A percentile compares a stretch with the other conserved stretches of the same genome.
phyloP scores from a whole-genome alignment of 2,113 vertebrate genomes.

The Myiagra hebetior region DNA sequence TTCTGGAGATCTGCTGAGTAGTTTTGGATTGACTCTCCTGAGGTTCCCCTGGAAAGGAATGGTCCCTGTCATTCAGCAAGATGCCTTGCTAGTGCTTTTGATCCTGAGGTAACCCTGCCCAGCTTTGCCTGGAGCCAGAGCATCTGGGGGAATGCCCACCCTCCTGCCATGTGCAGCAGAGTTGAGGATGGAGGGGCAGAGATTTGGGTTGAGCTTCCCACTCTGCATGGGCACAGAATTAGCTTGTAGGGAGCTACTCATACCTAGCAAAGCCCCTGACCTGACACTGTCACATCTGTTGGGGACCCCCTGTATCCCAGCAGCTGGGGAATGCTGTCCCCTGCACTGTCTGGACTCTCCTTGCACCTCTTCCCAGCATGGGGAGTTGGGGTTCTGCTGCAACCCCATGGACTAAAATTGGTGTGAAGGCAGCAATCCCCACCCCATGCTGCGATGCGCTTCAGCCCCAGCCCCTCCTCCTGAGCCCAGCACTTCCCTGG shows the following conservation, averaged over 20 bases:
- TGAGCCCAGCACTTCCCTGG: neutral
- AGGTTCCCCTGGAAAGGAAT: neutral
- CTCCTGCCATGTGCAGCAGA: neutral
- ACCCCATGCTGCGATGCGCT: fast-evolving
- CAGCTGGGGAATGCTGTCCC: neutral
- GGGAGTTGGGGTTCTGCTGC: neutral
- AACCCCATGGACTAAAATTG: fast-evolving
- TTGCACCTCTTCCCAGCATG: fast-evolving
- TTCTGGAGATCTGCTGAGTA: neutral
- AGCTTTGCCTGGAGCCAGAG: neutral
- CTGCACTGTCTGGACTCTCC: neutral
- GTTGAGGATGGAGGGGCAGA: neutral
- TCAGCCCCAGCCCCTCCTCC: neutral
- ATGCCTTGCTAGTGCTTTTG: neutral
- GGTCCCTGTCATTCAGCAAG: neutral
- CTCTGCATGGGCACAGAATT: neutral
- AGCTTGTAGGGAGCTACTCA: neutral
- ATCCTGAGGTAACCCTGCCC: neutral
- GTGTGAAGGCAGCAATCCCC: neutral
- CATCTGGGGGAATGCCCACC: neutral
- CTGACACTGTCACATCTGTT: neutral
- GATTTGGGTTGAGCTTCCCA: neutral
- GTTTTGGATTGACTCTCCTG: neutral
- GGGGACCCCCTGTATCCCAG: no score
- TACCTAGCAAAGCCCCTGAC: neutral